These are phyloP conservation scores for Aythya baeri DNA, from an alignment of 2,113 vertebrate genomes.

Conservation along the genomic window DNA sequence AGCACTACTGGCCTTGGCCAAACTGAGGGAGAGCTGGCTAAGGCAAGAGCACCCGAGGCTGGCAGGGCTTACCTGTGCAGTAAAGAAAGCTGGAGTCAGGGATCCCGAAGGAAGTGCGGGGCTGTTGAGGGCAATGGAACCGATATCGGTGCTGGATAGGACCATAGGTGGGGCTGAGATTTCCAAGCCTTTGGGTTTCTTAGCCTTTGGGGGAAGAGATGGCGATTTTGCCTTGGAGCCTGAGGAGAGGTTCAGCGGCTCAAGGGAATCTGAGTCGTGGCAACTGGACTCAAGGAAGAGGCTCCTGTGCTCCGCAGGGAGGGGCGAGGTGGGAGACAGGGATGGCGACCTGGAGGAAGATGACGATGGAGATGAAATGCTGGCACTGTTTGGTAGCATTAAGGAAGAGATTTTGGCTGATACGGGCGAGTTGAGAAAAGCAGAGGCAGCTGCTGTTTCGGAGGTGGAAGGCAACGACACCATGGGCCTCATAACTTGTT, in stretches of 20 bases:
- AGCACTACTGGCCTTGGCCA: not conserved
- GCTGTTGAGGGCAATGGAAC: constrained; percentile 95
- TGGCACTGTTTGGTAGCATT: constrained; percentile 75
- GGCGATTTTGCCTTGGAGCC: constrained; percentile 89
- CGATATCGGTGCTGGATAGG: constrained; percentile 87
- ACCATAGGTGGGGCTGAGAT: constrained; percentile 89
- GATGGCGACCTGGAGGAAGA: constrained; percentile 82
- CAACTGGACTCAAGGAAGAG: constrained; percentile 79
- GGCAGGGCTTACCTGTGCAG: constrained; percentile 86
- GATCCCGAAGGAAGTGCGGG: constrained; percentile 93
- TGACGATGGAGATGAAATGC: constrained; percentile 77
- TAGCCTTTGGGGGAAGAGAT: constrained; percentile 89
- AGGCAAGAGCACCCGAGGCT: not conserved
- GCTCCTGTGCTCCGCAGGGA: constrained; percentile 80
- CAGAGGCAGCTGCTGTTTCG: constrained; percentile 74
- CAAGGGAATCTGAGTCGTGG: constrained; percentile 84
- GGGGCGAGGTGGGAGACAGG: constrained; percentile 80
- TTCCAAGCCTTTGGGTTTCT: constrained; percentile 96
- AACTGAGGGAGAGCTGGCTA: not conserved
- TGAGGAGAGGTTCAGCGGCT: constrained; percentile 94
- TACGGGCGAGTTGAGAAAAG: constrained; percentile 78
- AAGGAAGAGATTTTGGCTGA: constrained; percentile 83
- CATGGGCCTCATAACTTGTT: constrained; percentile 76
- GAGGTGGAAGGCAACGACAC: constrained; percentile 83
- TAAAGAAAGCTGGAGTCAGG: constrained; percentile 94